Conservation (phyloP, 2,113 vertebrate species). For the Amphiprion ocellaris region DNA sequence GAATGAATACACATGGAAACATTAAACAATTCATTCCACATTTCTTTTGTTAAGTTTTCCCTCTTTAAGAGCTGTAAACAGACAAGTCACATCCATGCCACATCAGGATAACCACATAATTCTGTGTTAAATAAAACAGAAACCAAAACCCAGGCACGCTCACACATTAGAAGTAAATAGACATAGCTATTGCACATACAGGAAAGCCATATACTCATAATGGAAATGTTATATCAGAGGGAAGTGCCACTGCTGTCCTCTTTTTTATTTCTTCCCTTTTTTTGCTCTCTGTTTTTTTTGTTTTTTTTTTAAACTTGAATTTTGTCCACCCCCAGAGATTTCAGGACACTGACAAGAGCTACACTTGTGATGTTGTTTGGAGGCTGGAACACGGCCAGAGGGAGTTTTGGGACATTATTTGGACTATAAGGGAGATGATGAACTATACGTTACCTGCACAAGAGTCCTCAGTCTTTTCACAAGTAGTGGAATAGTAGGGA, state of each 20-base stretch:
- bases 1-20: slow-evolving; percentile 73
- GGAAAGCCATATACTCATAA: slow-evolving; percentile 78
- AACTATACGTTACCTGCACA: slow-evolving; percentile 89
- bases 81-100: slow-evolving; percentile 66
- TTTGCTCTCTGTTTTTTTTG: slow-evolving; percentile 62
- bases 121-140: slow-evolving; percentile 58
- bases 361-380: slow-evolving; percentile 28
- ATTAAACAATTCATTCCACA: slow-evolving; percentile 62
- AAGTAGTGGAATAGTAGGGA: slow-evolving; percentile 81
- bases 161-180: slow-evolving; percentile 57
- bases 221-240: slow-evolving; percentile 59
- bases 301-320: slow-evolving; percentile 41
- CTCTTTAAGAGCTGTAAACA: slow-evolving; percentile 47
- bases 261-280: slow-evolving; percentile 44
- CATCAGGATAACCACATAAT: slow-evolving; percentile 57
- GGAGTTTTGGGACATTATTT: slow-evolving; percentile 17
- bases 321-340: slow-evolving; percentile 66
- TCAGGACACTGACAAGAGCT: slow-evolving; percentile 49
- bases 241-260: slow-evolving; percentile 51
- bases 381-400: slow-evolving; percentile 24
- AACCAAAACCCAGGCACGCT: slow-evolving; percentile 46
- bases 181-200: slow-evolving; percentile 85
- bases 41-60: slow-evolving; percentile 54
- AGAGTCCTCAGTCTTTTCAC: slow-evolving; percentile 84
- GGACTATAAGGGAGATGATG: slow-evolving; percentile 45